Percentiles rank a stretch among this genome's conserved stretches.
Evolutionary conservation across 2,113 vertebrate species (phyloP).

Genomic region (Axis porcinus): DNA sequence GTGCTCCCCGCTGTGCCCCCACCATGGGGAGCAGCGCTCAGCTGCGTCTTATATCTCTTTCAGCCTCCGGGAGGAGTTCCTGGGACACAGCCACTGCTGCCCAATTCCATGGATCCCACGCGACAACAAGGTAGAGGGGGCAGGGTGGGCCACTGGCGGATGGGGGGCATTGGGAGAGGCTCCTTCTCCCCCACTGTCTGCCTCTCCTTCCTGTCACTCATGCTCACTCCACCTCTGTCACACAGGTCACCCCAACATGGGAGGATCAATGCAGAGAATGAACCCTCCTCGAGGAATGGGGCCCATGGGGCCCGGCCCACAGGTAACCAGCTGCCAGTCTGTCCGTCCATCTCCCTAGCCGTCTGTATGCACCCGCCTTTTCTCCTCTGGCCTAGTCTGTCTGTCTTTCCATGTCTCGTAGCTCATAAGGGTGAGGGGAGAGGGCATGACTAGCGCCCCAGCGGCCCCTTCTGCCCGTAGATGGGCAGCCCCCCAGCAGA

Average conservation of each 20-base stretch:
- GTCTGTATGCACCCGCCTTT: slow-evolving; percentile 35
- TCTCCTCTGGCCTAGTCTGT: slow-evolving; percentile 49
- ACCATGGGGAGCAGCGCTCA: background rate
- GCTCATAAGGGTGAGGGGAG: background rate
- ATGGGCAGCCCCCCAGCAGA: background rate
- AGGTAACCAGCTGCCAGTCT: slow-evolving; percentile 82
- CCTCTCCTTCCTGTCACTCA: background rate
- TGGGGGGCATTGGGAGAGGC: fast-evolving
- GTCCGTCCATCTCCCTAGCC: background rate
- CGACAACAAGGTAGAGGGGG: slow-evolving; percentile 92
- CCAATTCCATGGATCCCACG: slow-evolving; percentile 96
- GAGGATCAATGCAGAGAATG: slow-evolving; percentile 98
- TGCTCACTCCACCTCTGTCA: slow-evolving; percentile 29
- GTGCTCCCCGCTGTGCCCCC: fast-evolving
- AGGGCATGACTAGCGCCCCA: background rate
- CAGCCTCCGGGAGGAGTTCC: slow-evolving; percentile 97
- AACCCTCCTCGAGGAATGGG: slow-evolving; percentile 98
- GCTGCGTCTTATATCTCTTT: background rate
- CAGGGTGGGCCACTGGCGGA: fast-evolving
- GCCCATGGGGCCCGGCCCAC: slow-evolving; percentile 96
- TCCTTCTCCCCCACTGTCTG: fast-evolving
- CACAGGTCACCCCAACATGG: slow-evolving; percentile 93
- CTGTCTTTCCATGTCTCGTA: background rate
- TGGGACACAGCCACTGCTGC: slow-evolving; percentile 96
- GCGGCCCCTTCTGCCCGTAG: fast-evolving